Conservation (phyloP, 2,888 invertebrate genomes). For the Andrena marginata region DNA sequence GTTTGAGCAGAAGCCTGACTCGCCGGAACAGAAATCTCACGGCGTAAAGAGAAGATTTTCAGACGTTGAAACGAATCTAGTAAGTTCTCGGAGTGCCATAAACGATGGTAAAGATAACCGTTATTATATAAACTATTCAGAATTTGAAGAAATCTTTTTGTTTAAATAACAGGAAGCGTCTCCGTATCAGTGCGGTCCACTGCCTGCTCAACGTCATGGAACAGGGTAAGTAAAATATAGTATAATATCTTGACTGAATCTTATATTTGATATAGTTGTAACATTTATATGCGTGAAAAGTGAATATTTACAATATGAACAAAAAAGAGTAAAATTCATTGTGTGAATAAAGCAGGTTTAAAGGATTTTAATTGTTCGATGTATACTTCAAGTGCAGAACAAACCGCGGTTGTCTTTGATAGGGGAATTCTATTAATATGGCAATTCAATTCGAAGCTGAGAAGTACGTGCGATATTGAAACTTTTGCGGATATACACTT, state of each 20-base stretch:
- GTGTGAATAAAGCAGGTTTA: conserved; percentile 64
- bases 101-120: background rate
- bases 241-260: conserved; percentile 13
- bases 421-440: conserved; percentile 1
- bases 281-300: conserved; percentile 25
- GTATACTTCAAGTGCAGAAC: conserved; percentile 28
- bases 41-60: conserved; percentile 83
- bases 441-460: conserved; percentile 24
- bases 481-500: conserved; percentile 24
- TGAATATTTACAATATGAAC: conserved; percentile 26
- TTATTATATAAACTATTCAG: background rate
- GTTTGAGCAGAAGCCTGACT: conserved; percentile 80
- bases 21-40: conserved; percentile 81
- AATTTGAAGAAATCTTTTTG: conserved; percentile 8
- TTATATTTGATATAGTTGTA: conserved; percentile 22
- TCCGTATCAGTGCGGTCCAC: conserved; percentile 80
- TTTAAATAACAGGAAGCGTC: conserved; percentile 76
- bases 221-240: conserved; percentile 80
- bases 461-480: conserved; percentile 21
- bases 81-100: conserved; percentile 57
- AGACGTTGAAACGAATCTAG: conserved; percentile 81
- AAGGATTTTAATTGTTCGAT: conserved; percentile 42
- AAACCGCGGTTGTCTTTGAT: conserved; percentile 16
- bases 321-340: conserved; percentile 24
- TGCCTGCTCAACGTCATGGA: conserved; percentile 81